Conservation (phyloP, 2,113 vertebrate genomes). For the Diadophis punctatus region DNA sequence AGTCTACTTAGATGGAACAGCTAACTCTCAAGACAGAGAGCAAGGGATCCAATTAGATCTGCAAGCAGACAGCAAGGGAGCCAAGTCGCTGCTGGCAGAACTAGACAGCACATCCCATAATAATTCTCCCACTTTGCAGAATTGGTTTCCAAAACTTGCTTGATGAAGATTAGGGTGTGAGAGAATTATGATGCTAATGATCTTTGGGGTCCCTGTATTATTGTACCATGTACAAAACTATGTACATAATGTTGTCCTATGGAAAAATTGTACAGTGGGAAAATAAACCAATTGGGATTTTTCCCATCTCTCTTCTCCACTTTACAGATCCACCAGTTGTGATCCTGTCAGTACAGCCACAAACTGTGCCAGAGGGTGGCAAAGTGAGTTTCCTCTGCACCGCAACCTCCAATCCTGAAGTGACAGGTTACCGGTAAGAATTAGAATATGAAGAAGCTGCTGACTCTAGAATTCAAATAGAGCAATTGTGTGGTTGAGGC, state of each 20-base stretch:
- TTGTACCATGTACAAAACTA: neutral
- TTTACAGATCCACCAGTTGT: slow-evolving; percentile 82
- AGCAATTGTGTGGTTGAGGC: too few relatives aligned
- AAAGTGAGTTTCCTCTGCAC: slow-evolving; percentile 85
- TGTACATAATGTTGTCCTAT: too few relatives aligned
- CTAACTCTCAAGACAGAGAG: too few relatives aligned
- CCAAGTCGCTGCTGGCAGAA: neutral
- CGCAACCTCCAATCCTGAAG: slow-evolving; percentile 85
- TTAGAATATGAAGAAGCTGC: neutral
- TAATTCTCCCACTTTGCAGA: neutral
- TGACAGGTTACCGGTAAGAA: slow-evolving; percentile 84
- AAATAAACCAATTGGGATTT: neutral
- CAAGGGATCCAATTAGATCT: neutral
- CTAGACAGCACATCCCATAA: neutral
- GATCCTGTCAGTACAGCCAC: slow-evolving; percentile 84
- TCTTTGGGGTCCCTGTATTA: neutral
- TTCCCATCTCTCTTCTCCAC: neutral
- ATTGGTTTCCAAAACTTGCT: neutral
- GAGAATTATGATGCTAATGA: neutral
- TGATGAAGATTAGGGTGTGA: neutral
- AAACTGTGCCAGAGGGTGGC: slow-evolving; percentile 82
- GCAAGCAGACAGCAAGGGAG: neutral
- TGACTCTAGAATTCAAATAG: neutral
- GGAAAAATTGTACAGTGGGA: neutral
- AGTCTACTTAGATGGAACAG: neutral